Evolutionary conservation across 2,888 invertebrate genomes (phyloP).

Genomic region (Eudasyphora cyanicolor): DNA sequence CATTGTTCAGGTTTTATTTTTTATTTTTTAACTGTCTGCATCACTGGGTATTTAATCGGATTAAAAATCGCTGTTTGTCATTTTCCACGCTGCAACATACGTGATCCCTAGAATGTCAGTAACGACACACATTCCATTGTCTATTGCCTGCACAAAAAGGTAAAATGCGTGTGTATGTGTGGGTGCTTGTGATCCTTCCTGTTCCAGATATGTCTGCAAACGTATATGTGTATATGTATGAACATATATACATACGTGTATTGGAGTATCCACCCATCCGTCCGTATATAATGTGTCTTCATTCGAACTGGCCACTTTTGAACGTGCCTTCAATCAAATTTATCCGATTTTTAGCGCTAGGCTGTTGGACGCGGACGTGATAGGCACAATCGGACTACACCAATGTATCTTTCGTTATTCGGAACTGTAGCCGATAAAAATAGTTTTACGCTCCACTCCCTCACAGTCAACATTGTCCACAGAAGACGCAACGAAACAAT

Average conservation of each 20-base stretch:
- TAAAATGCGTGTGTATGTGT: not conserved
- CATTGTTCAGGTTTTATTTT: not conserved
- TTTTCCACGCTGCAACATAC: not conserved
- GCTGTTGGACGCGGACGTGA: not conserved
- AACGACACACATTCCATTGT: not conserved
- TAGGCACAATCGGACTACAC: not conserved
- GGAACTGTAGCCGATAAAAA: too few relatives aligned
- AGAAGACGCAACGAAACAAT: too few relatives aligned
- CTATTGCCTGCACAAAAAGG: not conserved
- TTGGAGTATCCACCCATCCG: too few relatives aligned
- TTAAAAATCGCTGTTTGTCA: not conserved
- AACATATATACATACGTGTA: not conserved
- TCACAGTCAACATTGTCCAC: too few relatives aligned
- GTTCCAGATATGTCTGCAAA: not conserved
- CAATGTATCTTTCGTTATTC: not conserved
- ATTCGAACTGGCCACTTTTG: not conserved
- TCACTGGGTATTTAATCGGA: constrained; percentile 6
- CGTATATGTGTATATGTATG: not conserved
- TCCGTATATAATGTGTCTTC: too few relatives aligned
- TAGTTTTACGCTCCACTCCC: too few relatives aligned
- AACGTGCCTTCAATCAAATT: constrained; percentile 14
- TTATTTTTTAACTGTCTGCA: not conserved
- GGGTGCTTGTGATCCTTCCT: not conserved
- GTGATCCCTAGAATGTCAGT: constrained; percentile 2
- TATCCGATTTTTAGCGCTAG: not conserved